These are phyloP conservation scores for Ellobius talpinus DNA, from an alignment of 2,113 vertebrate species.

Conservation along the genomic window DNA sequence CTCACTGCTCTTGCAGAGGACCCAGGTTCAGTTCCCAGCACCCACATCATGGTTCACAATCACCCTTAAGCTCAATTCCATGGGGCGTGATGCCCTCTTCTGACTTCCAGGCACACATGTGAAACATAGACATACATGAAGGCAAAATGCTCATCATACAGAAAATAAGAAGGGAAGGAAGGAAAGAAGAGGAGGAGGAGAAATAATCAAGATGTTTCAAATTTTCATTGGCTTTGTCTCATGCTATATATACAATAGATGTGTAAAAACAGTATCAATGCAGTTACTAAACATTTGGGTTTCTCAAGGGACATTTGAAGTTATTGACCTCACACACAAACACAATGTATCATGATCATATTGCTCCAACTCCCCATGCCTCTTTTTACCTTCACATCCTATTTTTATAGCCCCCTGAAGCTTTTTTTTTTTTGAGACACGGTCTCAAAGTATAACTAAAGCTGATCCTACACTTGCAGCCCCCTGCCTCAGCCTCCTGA, in stretches of 20 bases:
- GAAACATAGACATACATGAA: not conserved
- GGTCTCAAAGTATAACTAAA: not conserved
- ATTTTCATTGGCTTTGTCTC: not conserved
- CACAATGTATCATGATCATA: not conserved
- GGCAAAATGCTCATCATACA: not conserved
- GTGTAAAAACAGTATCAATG: not conserved
- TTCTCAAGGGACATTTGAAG: not conserved
- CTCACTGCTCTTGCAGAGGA: not conserved
- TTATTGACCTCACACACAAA: not conserved
- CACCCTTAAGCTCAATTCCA: not conserved
- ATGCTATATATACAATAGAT: not conserved
- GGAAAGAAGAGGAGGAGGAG: not conserved
- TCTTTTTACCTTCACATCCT: not conserved
- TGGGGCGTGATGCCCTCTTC: not conserved
- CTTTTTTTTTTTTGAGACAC: no score
- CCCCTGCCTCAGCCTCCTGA: not conserved
- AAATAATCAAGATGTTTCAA: not conserved
- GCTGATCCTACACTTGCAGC: no score
- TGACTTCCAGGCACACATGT: not conserved
- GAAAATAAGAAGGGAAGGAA: not conserved
- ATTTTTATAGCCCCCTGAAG: not conserved
- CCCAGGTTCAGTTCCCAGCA: not conserved
- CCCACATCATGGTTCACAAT: no score
- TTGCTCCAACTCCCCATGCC: not conserved
- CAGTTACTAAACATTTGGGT: not conserved